Base-by-base conservation (phyloP, 2,797 vertebrate genomes). In the Pseudochirops cupreus region DNA sequence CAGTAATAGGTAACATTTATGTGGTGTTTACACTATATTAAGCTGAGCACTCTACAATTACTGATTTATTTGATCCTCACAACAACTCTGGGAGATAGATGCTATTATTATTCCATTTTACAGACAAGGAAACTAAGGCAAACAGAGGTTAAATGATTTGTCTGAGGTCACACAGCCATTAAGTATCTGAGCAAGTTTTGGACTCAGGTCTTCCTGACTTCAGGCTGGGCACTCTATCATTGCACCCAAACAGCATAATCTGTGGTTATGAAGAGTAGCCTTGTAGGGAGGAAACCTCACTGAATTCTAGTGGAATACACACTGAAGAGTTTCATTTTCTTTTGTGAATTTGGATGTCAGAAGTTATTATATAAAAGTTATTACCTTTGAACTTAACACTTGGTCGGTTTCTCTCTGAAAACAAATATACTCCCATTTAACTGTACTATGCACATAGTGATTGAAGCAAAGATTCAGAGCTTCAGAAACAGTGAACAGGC, bases 401-500 rank as follows among this genome's bases (percentile, higher is more conserved):
- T 96, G 12, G 74, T 33, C 6, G 7, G 3, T 56, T 91, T 91
- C 33, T 91, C n/a, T n/a, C 24, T 59, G n/a, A 74, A 28, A 95
- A 46, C 91, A 93, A 82, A 33, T 94, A 31, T 11, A 90, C 39
- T 89, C 46, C 74, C 87, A 91, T 3, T 93, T 62, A 56, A 13
- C 28, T 62, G 95, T 39, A 93, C 94, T 95, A 94, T 91, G 74
- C 14, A 93, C 56, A 74, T 58, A 91, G 92, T 3, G 31, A 50
- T 93, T 97, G 39, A 95, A 96, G 58, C 92, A 95, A 74, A 94
- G 29, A 94, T 93, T 92, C 91, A 95, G 91, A 92, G 90, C 96
- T 50, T 89, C 18, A 93, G 26, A 92, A 96, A 1, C 14, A 92
- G 59, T 18, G 57, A 92, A 93, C 33, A 55, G 91, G 82, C 57